phyloP scores from a whole-genome alignment of 2,113 vertebrate species.

The Empidonax traillii region DNA sequence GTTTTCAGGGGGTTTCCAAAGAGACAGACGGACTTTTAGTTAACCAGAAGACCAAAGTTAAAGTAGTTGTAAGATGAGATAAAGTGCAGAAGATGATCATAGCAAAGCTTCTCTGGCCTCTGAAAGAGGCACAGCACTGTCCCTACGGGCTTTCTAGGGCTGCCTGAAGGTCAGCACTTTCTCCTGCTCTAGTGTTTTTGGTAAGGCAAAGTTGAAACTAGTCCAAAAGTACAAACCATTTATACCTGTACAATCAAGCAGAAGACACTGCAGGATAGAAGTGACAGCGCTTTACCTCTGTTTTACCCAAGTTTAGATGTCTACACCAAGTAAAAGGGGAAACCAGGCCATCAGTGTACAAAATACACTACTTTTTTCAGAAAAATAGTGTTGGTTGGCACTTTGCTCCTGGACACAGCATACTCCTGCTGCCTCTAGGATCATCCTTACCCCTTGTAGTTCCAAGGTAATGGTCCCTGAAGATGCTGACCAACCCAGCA shows the following conservation, averaged over 20 bases:
- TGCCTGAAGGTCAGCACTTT: background rate
- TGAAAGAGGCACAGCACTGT: background rate
- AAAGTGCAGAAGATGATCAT: background rate
- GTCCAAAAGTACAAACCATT: background rate
- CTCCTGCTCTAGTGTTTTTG: background rate
- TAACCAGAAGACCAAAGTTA: background rate
- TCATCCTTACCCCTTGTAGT: background rate
- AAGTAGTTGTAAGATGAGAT: background rate
- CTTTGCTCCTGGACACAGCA: background rate
- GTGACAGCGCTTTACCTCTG: background rate
- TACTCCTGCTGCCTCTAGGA: background rate
- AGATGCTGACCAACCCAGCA: background rate
- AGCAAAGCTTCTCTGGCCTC: background rate
- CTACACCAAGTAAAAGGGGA: background rate
- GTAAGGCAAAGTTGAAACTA: background rate
- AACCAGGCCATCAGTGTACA: background rate
- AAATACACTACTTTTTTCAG: background rate
- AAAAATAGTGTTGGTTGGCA: background rate
- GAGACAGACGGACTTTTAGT: background rate
- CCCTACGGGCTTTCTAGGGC: background rate
- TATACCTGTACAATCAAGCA: background rate
- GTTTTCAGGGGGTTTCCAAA: constrained; percentile 6
- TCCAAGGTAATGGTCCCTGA: background rate
- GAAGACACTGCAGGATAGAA: background rate
- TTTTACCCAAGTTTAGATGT: background rate